These are phyloP conservation scores for Kryphioiulus occultus DNA, from an alignment of 2,888 invertebrate species.

Conservation along the genomic window DNA sequence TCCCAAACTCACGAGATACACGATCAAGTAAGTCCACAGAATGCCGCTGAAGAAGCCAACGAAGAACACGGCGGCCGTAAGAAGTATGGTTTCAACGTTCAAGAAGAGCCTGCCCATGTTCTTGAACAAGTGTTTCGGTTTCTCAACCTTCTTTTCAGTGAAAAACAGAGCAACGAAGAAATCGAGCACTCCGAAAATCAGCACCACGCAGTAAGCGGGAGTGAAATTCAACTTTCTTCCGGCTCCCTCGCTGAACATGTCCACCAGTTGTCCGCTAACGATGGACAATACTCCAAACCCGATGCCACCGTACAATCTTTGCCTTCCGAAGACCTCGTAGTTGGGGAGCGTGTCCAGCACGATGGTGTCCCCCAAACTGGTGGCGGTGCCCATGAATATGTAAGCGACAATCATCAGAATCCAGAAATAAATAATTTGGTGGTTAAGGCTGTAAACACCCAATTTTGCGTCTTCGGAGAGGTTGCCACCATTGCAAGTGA, in stretches of 20 bases:
- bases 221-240: constrained; percentile 75
- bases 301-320: constrained; percentile 86
- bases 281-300: constrained; percentile 84
- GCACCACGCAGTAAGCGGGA: constrained; percentile 78
- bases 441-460: constrained; percentile 56
- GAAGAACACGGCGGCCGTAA: constrained; percentile 80
- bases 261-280: constrained; percentile 79
- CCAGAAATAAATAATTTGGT: constrained; percentile 33
- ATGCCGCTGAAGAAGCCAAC: constrained; percentile 89
- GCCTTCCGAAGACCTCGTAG: constrained; percentile 80
- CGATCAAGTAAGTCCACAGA: constrained; percentile 75
- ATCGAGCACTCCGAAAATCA: constrained; percentile 65
- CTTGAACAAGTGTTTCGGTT: constrained; percentile 33
- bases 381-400: constrained; percentile 46
- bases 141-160: constrained; percentile 31
- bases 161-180: constrained; percentile 67
- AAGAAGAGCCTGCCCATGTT: constrained; percentile 43
- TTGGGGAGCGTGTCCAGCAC: constrained; percentile 64
- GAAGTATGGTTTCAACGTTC: constrained; percentile 72
- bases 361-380: constrained; percentile 47
- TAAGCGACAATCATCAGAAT: constrained; percentile 43
- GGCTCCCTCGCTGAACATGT: constrained; percentile 72
- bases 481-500: not conserved
- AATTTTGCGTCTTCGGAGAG: not conserved
- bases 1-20: constrained; percentile 70